Evolutionary conservation across 1,140 invertebrate genomes (phyloP), one percentile per base, ranked within the genome.

Genomic region (Procambarus virginalis): DNA sequence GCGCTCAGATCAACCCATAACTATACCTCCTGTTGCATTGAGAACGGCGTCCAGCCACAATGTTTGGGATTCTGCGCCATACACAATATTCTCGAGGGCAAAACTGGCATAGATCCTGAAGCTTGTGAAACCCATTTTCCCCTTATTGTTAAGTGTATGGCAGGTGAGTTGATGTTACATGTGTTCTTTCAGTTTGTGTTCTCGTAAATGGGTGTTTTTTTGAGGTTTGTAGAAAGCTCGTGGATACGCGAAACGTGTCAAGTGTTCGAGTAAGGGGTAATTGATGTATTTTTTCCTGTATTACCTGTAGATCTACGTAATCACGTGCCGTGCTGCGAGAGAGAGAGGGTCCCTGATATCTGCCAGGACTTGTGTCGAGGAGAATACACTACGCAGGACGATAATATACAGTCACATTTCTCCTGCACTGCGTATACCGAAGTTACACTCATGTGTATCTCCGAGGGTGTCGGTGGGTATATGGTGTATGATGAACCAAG

Each of bases 331-430:
- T 97, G 97, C 93, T 97, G 97, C 93, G 95, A 96, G 22, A 95
- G 96, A 89, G 96, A 97, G 93, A 95, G 96, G 80, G 96, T 97
- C 34, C 97, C 97, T 0, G 96, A 97, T 93, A 95, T 97, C 84
- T 97, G 97, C 93, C 96, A 97, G 93, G 96, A 97, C 92, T 96
- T 97, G 80, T 97, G 97, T 93, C 94, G 96, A n/a, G 97, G 97
- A 58, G 96, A 97, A 92, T 97, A 97, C 93, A 97, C 96, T 0
- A 95, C 96, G 0, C 96, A 97, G 84, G 97, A 96, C 0, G 96
- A 97, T 93, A 96, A 96, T 89, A 96, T 97, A 34, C 96, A 97
- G 93, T 96, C 97, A 2, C 96, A 97, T 92, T 97, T 97, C 93
- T 97, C 96, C 2, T 97, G 97, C 93, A 96, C 96, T 1, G 95